Conservation (phyloP, 2,113 vertebrate species). For the Pelmatolapia mariae region DNA sequence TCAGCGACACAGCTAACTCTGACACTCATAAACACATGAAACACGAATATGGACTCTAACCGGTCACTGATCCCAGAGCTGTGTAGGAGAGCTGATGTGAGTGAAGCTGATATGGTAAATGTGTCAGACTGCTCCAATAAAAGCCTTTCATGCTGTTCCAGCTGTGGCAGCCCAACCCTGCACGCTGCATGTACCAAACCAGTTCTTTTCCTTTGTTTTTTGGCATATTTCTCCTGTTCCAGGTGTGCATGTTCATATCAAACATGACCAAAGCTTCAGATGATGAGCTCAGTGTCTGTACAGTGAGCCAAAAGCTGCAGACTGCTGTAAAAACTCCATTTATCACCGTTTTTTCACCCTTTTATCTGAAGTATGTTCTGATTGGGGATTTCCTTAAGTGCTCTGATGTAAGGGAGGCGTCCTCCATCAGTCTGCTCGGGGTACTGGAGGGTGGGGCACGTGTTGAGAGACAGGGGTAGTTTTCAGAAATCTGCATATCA, state of each 20-base stretch:
- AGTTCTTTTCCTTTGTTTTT: background rate
- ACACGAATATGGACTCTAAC: background rate
- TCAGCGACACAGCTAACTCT: background rate
- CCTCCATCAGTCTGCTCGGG: background rate
- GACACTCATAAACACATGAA: background rate
- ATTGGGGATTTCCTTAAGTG: background rate
- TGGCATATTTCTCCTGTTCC: fast-evolving
- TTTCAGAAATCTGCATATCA: background rate
- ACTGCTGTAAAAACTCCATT: background rate
- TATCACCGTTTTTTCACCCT: background rate
- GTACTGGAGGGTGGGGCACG: background rate
- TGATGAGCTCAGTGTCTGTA: background rate
- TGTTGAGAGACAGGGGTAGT: background rate
- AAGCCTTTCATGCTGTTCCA: background rate
- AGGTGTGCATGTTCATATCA: background rate
- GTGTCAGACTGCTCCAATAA: background rate
- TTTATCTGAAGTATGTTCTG: background rate
- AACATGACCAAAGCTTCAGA: background rate
- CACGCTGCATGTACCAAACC: background rate
- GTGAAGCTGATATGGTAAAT: background rate
- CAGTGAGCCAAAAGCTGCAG: background rate
- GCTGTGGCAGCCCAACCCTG: background rate
- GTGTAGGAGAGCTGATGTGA: background rate
- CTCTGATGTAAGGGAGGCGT: background rate
- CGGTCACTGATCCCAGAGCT: background rate